Conservation (phyloP, 2,113 vertebrate species). For the Mystacornis crossleyi region DNA sequence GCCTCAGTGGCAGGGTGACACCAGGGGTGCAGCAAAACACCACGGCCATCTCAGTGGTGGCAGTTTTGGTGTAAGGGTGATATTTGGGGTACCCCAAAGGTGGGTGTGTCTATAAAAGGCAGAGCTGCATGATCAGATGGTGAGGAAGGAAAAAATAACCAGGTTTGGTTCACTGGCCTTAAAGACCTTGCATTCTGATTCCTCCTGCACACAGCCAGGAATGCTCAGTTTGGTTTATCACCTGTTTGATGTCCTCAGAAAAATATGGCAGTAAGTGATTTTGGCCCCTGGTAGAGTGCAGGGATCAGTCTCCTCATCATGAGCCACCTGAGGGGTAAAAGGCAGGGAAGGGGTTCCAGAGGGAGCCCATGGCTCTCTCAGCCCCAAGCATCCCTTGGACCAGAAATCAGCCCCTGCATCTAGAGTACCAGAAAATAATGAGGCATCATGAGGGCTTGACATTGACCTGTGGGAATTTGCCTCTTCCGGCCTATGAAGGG, state of each 20-base stretch:
- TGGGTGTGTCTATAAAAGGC: no score
- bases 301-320: accelerated
- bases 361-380: background rate
- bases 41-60: accelerated
- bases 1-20: background rate
- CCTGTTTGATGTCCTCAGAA: background rate
- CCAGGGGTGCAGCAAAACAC: background rate
- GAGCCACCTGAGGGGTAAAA: background rate
- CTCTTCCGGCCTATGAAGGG: background rate
- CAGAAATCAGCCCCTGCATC: no score
- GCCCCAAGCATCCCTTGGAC: background rate
- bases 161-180: background rate
- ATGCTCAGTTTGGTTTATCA: background rate
- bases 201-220: background rate
- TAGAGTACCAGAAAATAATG: background rate
- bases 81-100: no score
- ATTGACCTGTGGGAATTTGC: background rate
- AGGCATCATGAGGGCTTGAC: background rate
- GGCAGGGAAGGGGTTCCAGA: background rate
- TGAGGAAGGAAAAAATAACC: background rate
- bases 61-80: background rate
- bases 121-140: accelerated
- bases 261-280: background rate
- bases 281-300: background rate
- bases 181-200: background rate